These are phyloP conservation scores for Danio albolineatus DNA, from an alignment of 2,797 vertebrate genomes.

Conservation along the genomic window DNA sequence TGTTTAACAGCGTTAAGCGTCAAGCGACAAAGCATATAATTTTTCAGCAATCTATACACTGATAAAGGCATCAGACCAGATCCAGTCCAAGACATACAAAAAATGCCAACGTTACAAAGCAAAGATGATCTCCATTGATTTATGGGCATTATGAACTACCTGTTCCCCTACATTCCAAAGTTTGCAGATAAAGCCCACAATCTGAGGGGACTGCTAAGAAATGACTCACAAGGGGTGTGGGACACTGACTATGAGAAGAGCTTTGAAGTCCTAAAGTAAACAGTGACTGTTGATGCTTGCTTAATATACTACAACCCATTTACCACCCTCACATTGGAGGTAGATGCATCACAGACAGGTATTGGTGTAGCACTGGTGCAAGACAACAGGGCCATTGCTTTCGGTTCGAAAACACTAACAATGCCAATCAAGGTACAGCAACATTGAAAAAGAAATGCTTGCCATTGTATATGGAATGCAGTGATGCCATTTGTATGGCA, in stretches of 20 bases:
- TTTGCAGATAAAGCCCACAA: too few species aligned
- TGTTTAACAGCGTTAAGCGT: slow-evolving; percentile 40
- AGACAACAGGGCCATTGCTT: slow-evolving; percentile 46
- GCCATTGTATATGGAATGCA: slow-evolving; percentile 45
- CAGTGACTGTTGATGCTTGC: too few species aligned
- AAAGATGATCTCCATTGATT: slow-evolving; percentile 26
- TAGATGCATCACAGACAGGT: too few species aligned
- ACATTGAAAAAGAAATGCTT: slow-evolving; percentile 48
- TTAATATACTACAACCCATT: too few species aligned
- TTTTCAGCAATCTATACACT: slow-evolving; percentile 42
- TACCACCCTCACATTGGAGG: too few species aligned
- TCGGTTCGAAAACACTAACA: slow-evolving; percentile 47
- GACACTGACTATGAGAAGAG: too few species aligned
- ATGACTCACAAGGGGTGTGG: too few species aligned
- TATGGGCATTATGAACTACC: slow-evolving; percentile 34
- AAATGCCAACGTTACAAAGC: slow-evolving; percentile 32
- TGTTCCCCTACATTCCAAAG: too few species aligned
- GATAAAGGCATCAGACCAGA: slow-evolving; percentile 27
- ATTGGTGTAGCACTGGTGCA: slow-evolving; percentile 41
- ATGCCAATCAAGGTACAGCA: slow-evolving; percentile 45
- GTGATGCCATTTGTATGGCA: slow-evolving; percentile 52
- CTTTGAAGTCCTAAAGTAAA: too few species aligned
- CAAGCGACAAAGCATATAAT: slow-evolving; percentile 12
- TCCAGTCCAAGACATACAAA: background rate
- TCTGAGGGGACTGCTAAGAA: too few species aligned